A percentile compares a stretch with the other conserved stretches of the same genome.
Evolutionary conservation across 2,113 vertebrate genomes (phyloP).

Genomic region (Stictonetta naevosa): DNA sequence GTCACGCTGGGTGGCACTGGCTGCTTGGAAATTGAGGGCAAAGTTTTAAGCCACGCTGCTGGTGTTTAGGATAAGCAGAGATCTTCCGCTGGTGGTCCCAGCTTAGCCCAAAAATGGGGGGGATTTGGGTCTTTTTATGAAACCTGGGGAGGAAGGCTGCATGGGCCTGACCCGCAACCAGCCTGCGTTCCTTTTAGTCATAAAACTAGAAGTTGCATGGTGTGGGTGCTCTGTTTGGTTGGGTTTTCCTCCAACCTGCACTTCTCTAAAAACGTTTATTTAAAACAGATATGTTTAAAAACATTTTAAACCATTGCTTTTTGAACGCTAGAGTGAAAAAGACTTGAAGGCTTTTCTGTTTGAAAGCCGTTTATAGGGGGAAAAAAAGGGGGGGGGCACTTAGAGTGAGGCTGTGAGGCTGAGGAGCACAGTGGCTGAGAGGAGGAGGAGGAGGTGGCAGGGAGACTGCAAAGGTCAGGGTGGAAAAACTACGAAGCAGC

Average conservation of each 20-base stretch:
- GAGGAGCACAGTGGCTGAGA: neutral
- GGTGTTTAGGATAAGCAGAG: neutral
- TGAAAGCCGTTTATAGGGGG: neutral
- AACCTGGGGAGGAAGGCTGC: fast-evolving
- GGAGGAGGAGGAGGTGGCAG: neutral
- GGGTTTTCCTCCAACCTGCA: neutral
- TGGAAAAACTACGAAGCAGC: neutral
- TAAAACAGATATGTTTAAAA: neutral
- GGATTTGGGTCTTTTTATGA: neutral
- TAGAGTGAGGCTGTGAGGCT: neutral
- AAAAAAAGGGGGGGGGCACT: neutral
- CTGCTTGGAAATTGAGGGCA: neutral
- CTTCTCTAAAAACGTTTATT: neutral
- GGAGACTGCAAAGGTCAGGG: neutral
- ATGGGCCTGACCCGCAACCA: neutral
- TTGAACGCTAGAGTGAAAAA: neutral
- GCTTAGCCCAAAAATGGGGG: neutral
- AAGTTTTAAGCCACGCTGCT: neutral
- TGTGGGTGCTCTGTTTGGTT: fast-evolving
- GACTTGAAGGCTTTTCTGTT: fast-evolving
- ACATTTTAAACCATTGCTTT: neutral
- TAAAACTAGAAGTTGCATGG: too few relatives aligned
- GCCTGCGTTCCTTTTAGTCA: neutral
- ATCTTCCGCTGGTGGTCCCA: neutral
- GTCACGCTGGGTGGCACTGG: neutral